Evolutionary conservation across 2,888 invertebrate species (phyloP).

Genomic region (Megastigmus dorsalis): DNA sequence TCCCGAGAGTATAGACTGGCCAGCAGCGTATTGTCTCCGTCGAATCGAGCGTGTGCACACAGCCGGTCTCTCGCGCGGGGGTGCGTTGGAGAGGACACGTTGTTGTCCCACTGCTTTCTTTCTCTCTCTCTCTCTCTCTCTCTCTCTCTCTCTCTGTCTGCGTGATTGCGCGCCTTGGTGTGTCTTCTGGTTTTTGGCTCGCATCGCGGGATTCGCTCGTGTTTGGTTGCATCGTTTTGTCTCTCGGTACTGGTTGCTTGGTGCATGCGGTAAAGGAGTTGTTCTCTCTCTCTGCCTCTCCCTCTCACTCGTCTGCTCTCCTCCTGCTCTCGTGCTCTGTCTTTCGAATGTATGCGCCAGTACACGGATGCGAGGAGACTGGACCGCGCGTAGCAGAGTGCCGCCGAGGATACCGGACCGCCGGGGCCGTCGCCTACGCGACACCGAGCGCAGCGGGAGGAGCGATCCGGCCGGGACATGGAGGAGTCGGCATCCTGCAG

Average conservation of each 20-base stretch:
- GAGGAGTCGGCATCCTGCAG: conserved; percentile 65
- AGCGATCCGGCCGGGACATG: too few species aligned
- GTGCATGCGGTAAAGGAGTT: conserved; percentile 43
- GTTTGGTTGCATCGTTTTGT: neutral
- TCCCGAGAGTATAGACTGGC: too few species aligned
- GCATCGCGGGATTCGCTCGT: neutral
- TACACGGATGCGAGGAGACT: conserved; percentile 60
- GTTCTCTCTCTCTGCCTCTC: too few species aligned
- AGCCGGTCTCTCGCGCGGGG: neutral
- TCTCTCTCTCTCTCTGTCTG: neutral
- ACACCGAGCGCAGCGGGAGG: too few species aligned
- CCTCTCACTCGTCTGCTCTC: conserved; percentile 4
- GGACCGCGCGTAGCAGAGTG: conserved; percentile 39
- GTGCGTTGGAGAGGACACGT: too few species aligned
- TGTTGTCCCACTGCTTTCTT: neutral
- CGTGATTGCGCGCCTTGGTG: too few species aligned
- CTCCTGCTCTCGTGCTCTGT: neutral
- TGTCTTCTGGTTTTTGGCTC: too few species aligned
- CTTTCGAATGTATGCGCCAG: conserved; percentile 58
- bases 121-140: neutral
- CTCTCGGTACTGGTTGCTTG: neutral
- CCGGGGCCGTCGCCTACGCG: conserved; percentile 41
- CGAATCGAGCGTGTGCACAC: too few species aligned
- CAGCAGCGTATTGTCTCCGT: too few species aligned
- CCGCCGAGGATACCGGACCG: conserved; percentile 58